Evolutionary conservation across 1,140 invertebrate species (phyloP), one percentile per base, ranked within the genome.

Genomic region (Zaprionus ornatus): DNA sequence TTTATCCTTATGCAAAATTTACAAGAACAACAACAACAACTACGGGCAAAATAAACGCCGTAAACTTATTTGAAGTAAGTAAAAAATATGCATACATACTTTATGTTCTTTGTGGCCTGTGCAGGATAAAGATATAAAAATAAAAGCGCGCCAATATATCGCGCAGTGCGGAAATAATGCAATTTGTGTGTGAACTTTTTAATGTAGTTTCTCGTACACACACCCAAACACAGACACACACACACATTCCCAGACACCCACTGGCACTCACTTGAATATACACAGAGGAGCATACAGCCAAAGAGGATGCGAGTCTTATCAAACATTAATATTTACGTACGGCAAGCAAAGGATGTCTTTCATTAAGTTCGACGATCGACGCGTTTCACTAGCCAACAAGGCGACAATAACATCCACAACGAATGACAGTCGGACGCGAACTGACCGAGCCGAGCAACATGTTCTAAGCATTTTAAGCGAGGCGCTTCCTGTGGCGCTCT

Each of bases 181-280:
- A 88, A 88, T 88, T 88, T 88, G 85, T 88, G 85, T 88, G 79
- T 88, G 85, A 90, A 88, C 85, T 88, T 88, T 87, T 88, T 84
- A 84, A 90, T 86, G 79, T 80, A 90, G 75, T 85, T 88, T 84
- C 25, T 45, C 54, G 25, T 37, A 21, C 42, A 42, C 55, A 27
- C 56, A 35, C 27, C n/a, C n/a, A n/a, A n/a, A 27, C 15, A 55
- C 45, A 35, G 10, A 63, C 55, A n/a, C 40, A 45, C 29, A 29
- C 29, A 61, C 50, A 35, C 61, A 48, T 55, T 48, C 15, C n/a
- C 21, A 9, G 15, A 40, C 37, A 40, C 37, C 12, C 57, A 32
- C n/a, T 60, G 27, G 29, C 27, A 37, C 55, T 55, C 59, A 17
- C 40, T 63, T 42, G 37, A 25, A 50, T 12, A 59, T 15, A 57